phyloP scores from a whole-genome alignment of 2,797 vertebrate species.

The Chelmon rostratus region DNA sequence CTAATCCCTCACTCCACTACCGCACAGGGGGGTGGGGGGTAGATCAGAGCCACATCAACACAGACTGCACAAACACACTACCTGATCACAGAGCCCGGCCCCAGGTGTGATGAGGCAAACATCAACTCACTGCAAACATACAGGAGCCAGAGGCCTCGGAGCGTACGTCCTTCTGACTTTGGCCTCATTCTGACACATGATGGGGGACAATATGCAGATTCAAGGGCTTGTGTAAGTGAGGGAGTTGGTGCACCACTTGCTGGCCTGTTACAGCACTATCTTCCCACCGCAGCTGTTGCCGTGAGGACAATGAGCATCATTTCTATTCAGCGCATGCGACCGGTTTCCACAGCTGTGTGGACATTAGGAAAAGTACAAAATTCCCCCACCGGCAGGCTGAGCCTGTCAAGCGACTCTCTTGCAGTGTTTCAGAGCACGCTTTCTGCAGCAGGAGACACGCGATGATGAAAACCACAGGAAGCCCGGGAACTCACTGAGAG shows the following conservation, averaged over 20 bases:
- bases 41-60: slow-evolving; percentile 33
- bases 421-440: slow-evolving; percentile 31
- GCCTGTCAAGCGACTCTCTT: slow-evolving; percentile 19
- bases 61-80: slow-evolving; percentile 42
- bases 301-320: slow-evolving; percentile 55
- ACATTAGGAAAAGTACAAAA: slow-evolving; percentile 20
- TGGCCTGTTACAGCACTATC: slow-evolving; percentile 36
- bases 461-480: slow-evolving; percentile 76
- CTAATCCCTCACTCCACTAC: slow-evolving; percentile 77
- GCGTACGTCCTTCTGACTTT: slow-evolving; percentile 41
- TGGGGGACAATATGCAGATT: slow-evolving; percentile 58
- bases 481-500: slow-evolving; percentile 46
- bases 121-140: slow-evolving; percentile 23
- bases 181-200: slow-evolving; percentile 60
- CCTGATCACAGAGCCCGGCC: slow-evolving; percentile 45
- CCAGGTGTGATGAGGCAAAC: slow-evolving; percentile 54
- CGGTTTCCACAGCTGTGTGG: slow-evolving; percentile 54
- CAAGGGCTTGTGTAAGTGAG: slow-evolving; percentile 43
- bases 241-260: slow-evolving; percentile 21
- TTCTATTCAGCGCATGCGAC: slow-evolving; percentile 52
- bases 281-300: slow-evolving; percentile 58
- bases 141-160: slow-evolving; percentile 19
- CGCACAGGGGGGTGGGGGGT: slow-evolving; percentile 35
- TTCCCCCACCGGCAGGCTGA: slow-evolving; percentile 18
- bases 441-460: slow-evolving; percentile 59